These are phyloP conservation scores for Tribolium castaneum DNA, from an alignment of 1,140 invertebrate genomes.

Conservation along the genomic window DNA sequence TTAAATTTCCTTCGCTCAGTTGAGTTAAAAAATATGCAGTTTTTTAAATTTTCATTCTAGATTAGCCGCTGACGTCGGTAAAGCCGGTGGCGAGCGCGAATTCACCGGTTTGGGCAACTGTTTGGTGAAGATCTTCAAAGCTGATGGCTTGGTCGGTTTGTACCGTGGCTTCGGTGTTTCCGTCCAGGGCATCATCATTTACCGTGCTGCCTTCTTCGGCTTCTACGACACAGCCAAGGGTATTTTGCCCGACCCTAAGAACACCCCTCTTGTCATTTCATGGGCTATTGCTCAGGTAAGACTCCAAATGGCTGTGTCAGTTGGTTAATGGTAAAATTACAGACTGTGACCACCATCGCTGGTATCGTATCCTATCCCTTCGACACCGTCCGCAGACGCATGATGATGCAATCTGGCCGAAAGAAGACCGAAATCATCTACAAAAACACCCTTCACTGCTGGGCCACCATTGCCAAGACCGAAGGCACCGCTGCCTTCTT, in stretches of 20 bases:
- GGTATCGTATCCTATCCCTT: conserved; percentile 86
- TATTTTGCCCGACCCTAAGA: conserved; percentile 85
- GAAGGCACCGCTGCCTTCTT: conserved; percentile 80
- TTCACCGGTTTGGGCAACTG: conserved; percentile 88
- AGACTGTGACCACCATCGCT: conserved; percentile 62
- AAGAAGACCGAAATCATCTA: conserved; percentile 75
- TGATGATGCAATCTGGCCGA: conserved; percentile 89
- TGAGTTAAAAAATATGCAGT: background rate
- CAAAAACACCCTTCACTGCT: conserved; percentile 79
- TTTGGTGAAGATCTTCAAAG: conserved; percentile 82
- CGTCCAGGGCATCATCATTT: conserved; percentile 88
- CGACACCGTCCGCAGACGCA: conserved; percentile 88
- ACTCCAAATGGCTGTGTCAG: background rate
- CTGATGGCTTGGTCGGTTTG: conserved; percentile 83
- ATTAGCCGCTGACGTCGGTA: conserved; percentile 86
- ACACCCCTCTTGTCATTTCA: conserved; percentile 80
- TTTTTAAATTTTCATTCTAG: conserved; percentile 62
- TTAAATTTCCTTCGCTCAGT: background rate
- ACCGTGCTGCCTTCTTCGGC: conserved; percentile 92
- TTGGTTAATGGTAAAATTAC: background rate
- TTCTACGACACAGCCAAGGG: conserved; percentile 93
- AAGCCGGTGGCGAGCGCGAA: conserved; percentile 77
- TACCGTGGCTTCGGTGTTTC: conserved; percentile 94
- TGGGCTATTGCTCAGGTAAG: conserved; percentile 85
- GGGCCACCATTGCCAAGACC: conserved; percentile 74